These are phyloP conservation scores for Odontomachus brunneus DNA, from an alignment of 1,140 invertebrate genomes.

Conservation along the genomic window DNA sequence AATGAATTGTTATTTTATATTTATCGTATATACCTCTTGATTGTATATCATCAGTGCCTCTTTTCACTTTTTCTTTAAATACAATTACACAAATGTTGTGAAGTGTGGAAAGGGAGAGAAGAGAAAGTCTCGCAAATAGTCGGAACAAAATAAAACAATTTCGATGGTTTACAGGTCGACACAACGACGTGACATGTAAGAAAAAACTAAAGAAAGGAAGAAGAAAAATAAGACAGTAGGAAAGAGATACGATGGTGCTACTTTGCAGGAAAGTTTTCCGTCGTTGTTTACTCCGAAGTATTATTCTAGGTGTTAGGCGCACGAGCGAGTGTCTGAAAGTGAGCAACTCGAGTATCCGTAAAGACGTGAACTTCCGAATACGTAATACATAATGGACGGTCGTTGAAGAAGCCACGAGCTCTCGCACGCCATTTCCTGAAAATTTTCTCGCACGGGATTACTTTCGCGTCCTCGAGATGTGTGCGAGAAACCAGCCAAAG, in stretches of 20 bases:
- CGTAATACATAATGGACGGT: not conserved
- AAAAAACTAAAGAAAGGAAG: not conserved
- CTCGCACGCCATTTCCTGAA: not conserved
- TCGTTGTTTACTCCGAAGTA: constrained; percentile 27
- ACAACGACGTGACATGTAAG: not conserved
- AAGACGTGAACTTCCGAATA: not conserved
- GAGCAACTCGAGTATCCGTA: constrained; percentile 1
- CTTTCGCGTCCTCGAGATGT: constrained; percentile 20
- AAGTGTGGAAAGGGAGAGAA: too few relatives aligned
- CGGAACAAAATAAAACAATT: not conserved
- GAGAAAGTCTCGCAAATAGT: not conserved
- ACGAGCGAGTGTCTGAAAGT: constrained; percentile 7
- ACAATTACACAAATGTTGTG: too few relatives aligned
- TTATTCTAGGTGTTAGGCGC: constrained; percentile 12
- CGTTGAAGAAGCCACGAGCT: not conserved
- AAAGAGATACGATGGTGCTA: not conserved
- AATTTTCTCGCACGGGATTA: constrained; percentile 14
- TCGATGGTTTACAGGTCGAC: not conserved
- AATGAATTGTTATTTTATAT: too few relatives aligned
- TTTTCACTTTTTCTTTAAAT: too few relatives aligned
- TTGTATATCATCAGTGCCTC: too few relatives aligned
- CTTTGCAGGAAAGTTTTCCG: constrained; percentile 29
- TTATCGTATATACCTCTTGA: too few relatives aligned
- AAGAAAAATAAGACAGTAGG: not conserved
- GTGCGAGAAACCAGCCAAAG: constrained; percentile 5